A percentile compares a stretch with the other conserved stretches of the same genome.
phyloP scores from a whole-genome alignment of 2,888 invertebrate genomes.

The Mythimna impura region DNA sequence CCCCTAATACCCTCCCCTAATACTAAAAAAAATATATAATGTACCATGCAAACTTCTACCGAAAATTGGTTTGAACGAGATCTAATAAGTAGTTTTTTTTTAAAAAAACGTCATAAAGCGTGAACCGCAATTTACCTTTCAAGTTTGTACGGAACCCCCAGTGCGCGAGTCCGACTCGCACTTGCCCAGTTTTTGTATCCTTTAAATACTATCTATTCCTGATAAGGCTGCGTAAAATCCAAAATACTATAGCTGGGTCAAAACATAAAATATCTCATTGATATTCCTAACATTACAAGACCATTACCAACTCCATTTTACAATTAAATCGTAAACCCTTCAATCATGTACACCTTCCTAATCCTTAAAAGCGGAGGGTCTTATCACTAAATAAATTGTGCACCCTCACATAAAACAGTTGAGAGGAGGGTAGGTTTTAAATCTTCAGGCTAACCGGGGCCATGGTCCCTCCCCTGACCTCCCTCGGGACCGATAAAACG shows the following conservation, averaged over 20 bases:
- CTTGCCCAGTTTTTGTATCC: no score
- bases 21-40: no score
- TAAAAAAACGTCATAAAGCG: no score
- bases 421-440: slow-evolving; percentile 30
- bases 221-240: no score
- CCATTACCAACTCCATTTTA: background rate
- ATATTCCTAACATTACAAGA: background rate
- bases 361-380: slow-evolving; percentile 14
- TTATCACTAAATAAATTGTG: slow-evolving; percentile 38
- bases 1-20: no score
- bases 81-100: no score
- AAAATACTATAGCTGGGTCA: background rate
- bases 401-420: slow-evolving; percentile 29
- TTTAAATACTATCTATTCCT: no score
- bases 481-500: slow-evolving; percentile 41
- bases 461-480: background rate
- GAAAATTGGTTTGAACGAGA: no score
- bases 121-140: no score
- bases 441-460: slow-evolving; percentile 20
- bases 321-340: slow-evolving; percentile 33
- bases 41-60: no score
- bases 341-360: slow-evolving; percentile 24
- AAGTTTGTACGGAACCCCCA: no score
- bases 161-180: no score
- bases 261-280: background rate